A percentile compares a stretch with the other conserved stretches of the same genome.
These are phyloP conservation scores for Seriola rivoliana DNA, from an alignment of 2,113 vertebrate genomes.

Conservation along the genomic window DNA sequence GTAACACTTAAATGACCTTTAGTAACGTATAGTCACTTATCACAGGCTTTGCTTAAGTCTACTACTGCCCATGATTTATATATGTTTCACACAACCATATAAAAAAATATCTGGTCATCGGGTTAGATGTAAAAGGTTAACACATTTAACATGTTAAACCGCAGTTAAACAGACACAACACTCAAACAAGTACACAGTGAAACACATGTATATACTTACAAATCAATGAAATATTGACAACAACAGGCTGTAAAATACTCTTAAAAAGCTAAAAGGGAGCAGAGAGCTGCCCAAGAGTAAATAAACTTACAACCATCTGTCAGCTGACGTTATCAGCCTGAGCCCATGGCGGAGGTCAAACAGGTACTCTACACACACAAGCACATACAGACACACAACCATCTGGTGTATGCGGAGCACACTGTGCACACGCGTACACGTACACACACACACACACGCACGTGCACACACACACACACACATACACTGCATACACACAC, in stretches of 20 bases:
- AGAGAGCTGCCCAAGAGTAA: constrained; percentile 51
- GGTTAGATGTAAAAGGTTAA: background rate
- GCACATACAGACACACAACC: constrained; percentile 43
- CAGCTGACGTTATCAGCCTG: constrained; percentile 61
- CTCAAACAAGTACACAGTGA: background rate
- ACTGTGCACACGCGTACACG: constrained; percentile 3
- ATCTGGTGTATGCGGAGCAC: constrained; percentile 40
- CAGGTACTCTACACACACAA: constrained; percentile 61
- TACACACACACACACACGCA: background rate
- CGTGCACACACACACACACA: background rate
- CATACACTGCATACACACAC: constrained; percentile 6
- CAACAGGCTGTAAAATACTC: constrained; percentile 24
- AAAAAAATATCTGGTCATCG: background rate
- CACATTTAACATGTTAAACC: background rate
- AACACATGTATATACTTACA: background rate
- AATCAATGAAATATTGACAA: constrained; percentile 18
- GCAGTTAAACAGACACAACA: too few relatives aligned
- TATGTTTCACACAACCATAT: background rate
- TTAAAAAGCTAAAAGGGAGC: constrained; percentile 23
- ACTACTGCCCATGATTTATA: background rate
- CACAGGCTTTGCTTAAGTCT: too few relatives aligned
- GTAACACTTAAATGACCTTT: constrained; percentile 6
- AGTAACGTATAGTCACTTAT: background rate
- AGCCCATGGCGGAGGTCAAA: constrained; percentile 69
- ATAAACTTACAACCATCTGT: constrained; percentile 73